Evolutionary conservation across 2,113 vertebrate species (phyloP), one percentile per base, ranked within the genome.

Genomic region (Rhadina sibilatrix): DNA sequence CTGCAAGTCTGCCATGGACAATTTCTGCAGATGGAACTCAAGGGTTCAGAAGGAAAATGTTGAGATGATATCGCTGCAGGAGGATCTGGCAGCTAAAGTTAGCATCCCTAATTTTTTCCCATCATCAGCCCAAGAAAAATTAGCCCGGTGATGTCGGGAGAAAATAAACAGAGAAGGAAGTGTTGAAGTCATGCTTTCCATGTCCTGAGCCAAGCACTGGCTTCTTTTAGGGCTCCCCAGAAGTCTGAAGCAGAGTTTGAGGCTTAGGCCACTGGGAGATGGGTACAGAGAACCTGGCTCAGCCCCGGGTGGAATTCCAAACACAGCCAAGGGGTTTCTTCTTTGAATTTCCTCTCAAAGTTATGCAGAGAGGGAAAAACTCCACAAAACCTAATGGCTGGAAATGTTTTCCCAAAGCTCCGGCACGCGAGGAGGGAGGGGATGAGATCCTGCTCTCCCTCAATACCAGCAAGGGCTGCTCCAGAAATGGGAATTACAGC

Each of bases 161-260:
- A 68, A 84, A 86, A 71, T 63, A 92, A 89, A 68, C 70, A 71
- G 81, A 40, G 64, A 50, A 50, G 86, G 80, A 89, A 94, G 69
- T 27, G 74, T 4, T 65, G 74, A 49, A 52, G 76, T 69, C 74
- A 83, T 6, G 60, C 75, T 82, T 91, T 78, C 64, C 74, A 15
- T n/a, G 46, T 15, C 61, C 70, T 49, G 44, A 65, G 70, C 93
- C 94, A 87, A 82, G 40, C 24, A 12, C 61, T 30, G 70, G 15
- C 9, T 94, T 69, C n/a, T 68, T 92, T 86, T 27, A 20, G 74
- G 60, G 27, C 18, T 74, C 69, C 68, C 37, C 12, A 72, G 4
- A 35, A 81, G 60, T 4, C 22, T 35, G 2, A 23, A 38, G 18
- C 15, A 31, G 56, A 87, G 81, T 38, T 78, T 3, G 49, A 47